Evolutionary conservation across 2,888 invertebrate species (phyloP).

Genomic region (Tinea semifulvella): DNA sequence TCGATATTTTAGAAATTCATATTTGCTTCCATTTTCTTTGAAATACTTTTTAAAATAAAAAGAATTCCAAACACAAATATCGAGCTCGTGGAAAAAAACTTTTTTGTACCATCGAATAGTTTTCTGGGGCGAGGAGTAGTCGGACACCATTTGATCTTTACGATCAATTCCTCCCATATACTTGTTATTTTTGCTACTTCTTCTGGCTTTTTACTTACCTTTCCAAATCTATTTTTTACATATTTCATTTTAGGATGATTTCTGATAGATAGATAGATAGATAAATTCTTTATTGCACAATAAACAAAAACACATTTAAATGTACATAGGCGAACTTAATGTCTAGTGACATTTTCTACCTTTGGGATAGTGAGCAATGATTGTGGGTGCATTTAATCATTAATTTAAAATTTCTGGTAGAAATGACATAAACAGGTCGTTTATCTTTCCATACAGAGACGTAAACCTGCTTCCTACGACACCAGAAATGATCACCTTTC

Average conservation of each 20-base stretch:
- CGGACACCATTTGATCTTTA: constrained; percentile 26
- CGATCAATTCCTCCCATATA: constrained; percentile 25
- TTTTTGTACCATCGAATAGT: constrained; percentile 30
- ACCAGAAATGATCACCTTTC: constrained; percentile 9
- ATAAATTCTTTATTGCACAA: too few species aligned
- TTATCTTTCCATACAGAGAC: constrained; percentile 2
- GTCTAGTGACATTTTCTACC: too few species aligned
- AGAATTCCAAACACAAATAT: constrained; percentile 26
- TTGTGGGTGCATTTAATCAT: too few species aligned
- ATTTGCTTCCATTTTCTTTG: neutral
- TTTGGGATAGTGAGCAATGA: too few species aligned
- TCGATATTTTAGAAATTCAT: neutral
- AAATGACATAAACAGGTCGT: neutral
- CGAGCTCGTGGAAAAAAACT: constrained; percentile 27
- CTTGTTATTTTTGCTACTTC: constrained; percentile 20
- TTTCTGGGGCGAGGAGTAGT: constrained; percentile 24
- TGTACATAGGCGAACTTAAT: too few species aligned
- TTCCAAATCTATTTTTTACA: constrained; percentile 1
- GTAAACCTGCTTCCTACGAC: neutral
- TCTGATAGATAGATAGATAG: too few species aligned
- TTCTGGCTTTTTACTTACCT: neutral
- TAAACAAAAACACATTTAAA: too few species aligned
- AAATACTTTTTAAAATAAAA: constrained; percentile 20
- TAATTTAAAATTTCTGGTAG: too few species aligned
- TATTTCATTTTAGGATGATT: neutral